These are phyloP conservation scores for Pangasius djambal DNA, from an alignment of 2,797 vertebrate species.

Conservation along the genomic window DNA sequence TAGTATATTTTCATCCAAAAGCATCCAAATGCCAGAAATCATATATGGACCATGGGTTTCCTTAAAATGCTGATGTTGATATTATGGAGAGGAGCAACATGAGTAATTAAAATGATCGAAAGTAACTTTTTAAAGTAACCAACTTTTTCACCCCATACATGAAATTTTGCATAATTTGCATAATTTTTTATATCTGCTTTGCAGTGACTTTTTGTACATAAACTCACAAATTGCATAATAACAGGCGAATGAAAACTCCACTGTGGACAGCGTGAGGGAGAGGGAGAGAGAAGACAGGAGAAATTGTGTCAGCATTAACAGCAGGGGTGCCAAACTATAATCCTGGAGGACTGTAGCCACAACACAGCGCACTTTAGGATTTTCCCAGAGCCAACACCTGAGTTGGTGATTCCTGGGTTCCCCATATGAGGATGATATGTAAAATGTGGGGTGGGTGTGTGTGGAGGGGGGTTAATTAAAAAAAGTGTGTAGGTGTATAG, in stretches of 20 bases:
- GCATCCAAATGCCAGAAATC: background rate
- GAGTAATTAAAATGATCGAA: background rate
- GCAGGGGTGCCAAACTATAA: conserved; percentile 12
- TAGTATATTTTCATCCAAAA: conserved; percentile 2
- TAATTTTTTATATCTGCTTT: background rate
- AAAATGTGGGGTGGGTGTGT: background rate
- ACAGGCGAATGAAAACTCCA: background rate
- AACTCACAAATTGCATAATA: background rate
- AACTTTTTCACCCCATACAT: background rate
- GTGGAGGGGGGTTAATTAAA: background rate
- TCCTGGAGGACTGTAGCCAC: conserved; percentile 12
- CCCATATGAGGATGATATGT: background rate
- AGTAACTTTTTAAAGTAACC: background rate
- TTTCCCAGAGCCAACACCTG: conserved; percentile 1
- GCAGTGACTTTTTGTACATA: background rate
- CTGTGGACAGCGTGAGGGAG: background rate
- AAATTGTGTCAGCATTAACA: conserved; percentile 32
- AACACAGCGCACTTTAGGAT: background rate
- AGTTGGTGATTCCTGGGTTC: conserved; percentile 1
- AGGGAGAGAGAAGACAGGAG: background rate
- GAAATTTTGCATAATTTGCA: background rate
- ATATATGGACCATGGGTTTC: background rate
- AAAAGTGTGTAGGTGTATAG: background rate
- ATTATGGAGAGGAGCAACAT: background rate
- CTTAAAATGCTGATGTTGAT: background rate